Evolutionary conservation across 2,113 vertebrate genomes (phyloP).

Genomic region (Micronycteris hirsuta): DNA sequence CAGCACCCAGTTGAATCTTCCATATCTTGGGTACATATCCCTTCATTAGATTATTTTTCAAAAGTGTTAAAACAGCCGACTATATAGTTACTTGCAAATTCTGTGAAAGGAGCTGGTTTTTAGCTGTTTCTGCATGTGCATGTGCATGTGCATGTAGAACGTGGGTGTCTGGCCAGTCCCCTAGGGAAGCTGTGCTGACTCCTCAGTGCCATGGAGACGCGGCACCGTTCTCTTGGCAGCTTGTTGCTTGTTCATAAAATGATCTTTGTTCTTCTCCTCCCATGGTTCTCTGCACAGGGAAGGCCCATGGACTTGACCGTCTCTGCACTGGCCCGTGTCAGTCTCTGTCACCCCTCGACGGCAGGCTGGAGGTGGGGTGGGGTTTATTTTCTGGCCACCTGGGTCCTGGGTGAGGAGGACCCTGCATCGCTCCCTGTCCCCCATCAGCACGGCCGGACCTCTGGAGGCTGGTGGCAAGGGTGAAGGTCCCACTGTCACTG

Average conservation of each 20-base stretch:
- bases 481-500: not conserved
- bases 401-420: not conserved
- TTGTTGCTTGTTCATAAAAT: not conserved
- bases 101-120: not conserved
- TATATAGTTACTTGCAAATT: not conserved
- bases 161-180: not conserved
- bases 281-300: not conserved
- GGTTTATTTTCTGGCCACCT: not conserved
- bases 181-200: not conserved
- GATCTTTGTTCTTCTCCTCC: not conserved
- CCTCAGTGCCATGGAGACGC: not conserved
- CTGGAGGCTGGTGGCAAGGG: too few relatives aligned
- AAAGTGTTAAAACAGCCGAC: not conserved
- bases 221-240: not conserved
- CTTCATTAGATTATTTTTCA: not conserved
- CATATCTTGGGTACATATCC: not conserved
- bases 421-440: fast-evolving
- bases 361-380: fast-evolving
- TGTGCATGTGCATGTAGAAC: too few relatives aligned
- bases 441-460: not conserved
- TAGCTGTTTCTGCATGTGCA: not conserved
- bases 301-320: too few relatives aligned
- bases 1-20: not conserved
- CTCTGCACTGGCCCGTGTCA: too few relatives aligned
- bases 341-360: not conserved